Base-by-base conservation (phyloP, 2,888 invertebrate genomes). In the Calliopum simillimum region DNA sequence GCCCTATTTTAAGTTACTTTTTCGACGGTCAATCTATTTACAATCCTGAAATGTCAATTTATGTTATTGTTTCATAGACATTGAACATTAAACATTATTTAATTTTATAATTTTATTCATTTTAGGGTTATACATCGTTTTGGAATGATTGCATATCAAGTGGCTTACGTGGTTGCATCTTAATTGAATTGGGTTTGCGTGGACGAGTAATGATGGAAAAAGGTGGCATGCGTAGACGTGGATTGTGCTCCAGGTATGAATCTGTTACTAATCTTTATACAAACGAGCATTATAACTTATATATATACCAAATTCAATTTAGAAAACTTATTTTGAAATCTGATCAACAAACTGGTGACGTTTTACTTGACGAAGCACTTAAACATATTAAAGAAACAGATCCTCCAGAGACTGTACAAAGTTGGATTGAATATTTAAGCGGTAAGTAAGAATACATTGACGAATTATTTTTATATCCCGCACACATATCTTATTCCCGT, bases 111-210 rank as follows among this genome's bases (percentile, higher is more conserved):
- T 12, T 46, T 16, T 47, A n/a, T 25, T 47, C 55, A 14, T 66
- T 68, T 23, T 86, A 97, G 96, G 98, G 98, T 75, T 98, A 98
- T 89, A 98, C 98, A 84, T 99, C 99, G 69, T 99, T 99, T 88
- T 99, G 99, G 99, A 99, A 99, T 88, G 99, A 99, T 88, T 99
- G 99, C 88, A 99, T 99, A 90, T 99, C 99, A 78, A 98, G 98
- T 81, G 99, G 99, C 55, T 89, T 99, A 75, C 91, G 99, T 81
- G 99, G 99, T 74, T 99, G 99, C 87, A 99, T 99, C 84, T 89
- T 99, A 79, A 97, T 99, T 77, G 99, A 99, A 88, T 89, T 99
- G 80, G 97, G 97, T 12, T 88, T 99, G 74, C 90, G 98, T 80
- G 98, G 98, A 58, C 93, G 99, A 72, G 92, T 99, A 72, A 98